Base-by-base conservation (phyloP, 2,888 invertebrate genomes). In the Melanostoma mellinum region DNA sequence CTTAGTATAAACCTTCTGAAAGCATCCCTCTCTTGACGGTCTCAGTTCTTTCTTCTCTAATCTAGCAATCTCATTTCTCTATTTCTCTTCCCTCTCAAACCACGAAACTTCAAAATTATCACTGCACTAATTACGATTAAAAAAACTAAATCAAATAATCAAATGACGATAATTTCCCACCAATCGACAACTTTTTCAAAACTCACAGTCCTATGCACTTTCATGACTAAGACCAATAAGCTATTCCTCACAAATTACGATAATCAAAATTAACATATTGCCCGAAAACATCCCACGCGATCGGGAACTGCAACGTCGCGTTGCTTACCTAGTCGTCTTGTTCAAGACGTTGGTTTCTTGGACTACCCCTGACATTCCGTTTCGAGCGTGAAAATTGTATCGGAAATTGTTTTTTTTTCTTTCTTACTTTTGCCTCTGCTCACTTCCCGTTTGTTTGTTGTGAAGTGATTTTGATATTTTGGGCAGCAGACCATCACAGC, bases 351-450 rank as follows among this genome's bases (percentile, higher is more conserved):
- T 40, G 40, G 50, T 65, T 71, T 63, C 63, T 56, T 63, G 44
- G 10, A 35, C 53, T 38, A 38, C 50, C 58, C 9, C 10, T 38
- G 35, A 68, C 76, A 63, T 73, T 69, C 58, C 10, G 69, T 58
- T 55, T 53, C 33, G 30, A 69, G 74, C 71, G 84, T 76, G 74
- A 78, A 78, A 78, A 78, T 73, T 71, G 65, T 74, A 74, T 82
- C 82, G 77, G 82, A 84, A 78, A 78, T 84, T 74, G 84, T 65
- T 50, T 78, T 74, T n/a, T n/a, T n/a, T n/a, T n/a, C n/a, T n/a
- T 69, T 52, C 36, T 53, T 36, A n/a, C 36, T 44, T 42, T 53
- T 36, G 9, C 36, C 44, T 42, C 35, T 63, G 58, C 65, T 72
- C 53, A 20, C 69, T 56, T 65, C 55, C 73, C 35, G 42, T 44